phyloP scores from a whole-genome alignment of 2,113 vertebrate species.

The Xenus cinereus region DNA sequence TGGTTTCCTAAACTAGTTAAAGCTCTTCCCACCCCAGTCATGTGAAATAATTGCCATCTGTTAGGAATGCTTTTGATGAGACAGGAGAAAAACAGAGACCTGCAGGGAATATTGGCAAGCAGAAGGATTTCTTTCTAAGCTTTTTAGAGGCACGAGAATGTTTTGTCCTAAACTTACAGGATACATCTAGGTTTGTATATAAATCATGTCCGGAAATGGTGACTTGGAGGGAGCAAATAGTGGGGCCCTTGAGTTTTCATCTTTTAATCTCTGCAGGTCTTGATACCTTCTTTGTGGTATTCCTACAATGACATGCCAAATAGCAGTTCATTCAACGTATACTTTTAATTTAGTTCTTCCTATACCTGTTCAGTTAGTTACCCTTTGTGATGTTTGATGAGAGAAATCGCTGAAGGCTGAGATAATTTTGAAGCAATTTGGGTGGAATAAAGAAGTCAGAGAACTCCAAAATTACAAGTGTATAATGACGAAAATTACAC shows the following conservation, averaged over 20 bases:
- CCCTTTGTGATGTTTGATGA: background rate
- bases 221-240: background rate
- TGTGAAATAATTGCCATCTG: slow-evolving; percentile 59
- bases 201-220: background rate
- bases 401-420: background rate
- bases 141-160: background rate
- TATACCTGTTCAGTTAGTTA: background rate
- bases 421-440: background rate
- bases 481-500: background rate
- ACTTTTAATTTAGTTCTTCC: background rate
- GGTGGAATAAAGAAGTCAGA: background rate
- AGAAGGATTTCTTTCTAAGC: background rate
- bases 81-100: background rate
- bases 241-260: background rate
- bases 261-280: background rate
- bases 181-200: background rate
- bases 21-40: slow-evolving; percentile 34
- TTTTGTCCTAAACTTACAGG: background rate
- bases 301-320: background rate
- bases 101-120: background rate
- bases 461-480: background rate
- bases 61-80: slow-evolving; percentile 5
- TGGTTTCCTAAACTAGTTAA: slow-evolving; percentile 42
- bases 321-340: background rate
- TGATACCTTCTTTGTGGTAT: background rate